phyloP scores from a whole-genome alignment of 1,140 invertebrate genomes.

The Cryptotermes secundus region DNA sequence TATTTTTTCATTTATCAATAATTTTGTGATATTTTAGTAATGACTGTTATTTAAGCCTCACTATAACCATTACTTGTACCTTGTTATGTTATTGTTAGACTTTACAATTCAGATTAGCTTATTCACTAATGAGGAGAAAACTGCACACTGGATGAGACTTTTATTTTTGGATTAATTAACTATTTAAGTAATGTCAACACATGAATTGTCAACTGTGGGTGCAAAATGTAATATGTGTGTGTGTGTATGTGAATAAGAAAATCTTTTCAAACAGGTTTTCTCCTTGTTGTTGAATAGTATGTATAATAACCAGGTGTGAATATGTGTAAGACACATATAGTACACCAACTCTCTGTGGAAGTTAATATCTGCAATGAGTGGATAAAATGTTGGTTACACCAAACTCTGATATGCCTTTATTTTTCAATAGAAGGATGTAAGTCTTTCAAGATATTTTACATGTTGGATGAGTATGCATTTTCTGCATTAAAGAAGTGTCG shows the following conservation, averaged over 20 bases:
- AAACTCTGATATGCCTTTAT: constrained; percentile 34
- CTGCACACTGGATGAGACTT: constrained; percentile 22
- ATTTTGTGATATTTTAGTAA: constrained; percentile 46
- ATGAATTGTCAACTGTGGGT: neutral
- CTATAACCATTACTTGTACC: constrained; percentile 43
- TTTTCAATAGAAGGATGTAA: constrained; percentile 33
- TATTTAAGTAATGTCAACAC: constrained; percentile 25
- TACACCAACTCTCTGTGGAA: constrained; percentile 33
- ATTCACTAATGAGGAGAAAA: constrained; percentile 42
- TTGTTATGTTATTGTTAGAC: constrained; percentile 44
- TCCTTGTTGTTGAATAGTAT: constrained; percentile 40
- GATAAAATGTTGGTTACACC: constrained; percentile 32
- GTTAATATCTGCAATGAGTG: constrained; percentile 33
- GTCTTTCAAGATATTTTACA: constrained; percentile 36
- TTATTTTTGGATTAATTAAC: constrained; percentile 31
- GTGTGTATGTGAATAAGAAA: constrained; percentile 21
- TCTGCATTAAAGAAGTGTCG: too few species aligned
- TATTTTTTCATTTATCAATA: constrained; percentile 42
- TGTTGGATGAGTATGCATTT: neutral
- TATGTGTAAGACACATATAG: constrained; percentile 34
- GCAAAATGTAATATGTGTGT: neutral
- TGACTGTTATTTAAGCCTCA: constrained; percentile 44
- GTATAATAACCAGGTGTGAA: constrained; percentile 32
- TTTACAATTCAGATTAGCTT: constrained; percentile 40
- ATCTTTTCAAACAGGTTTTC: constrained; percentile 34